A percentile compares a stretch with the other conserved stretches of the same genome.
Evolutionary conservation across 2,797 vertebrate genomes (phyloP).

Genomic region (Austrolebias charrua): DNA sequence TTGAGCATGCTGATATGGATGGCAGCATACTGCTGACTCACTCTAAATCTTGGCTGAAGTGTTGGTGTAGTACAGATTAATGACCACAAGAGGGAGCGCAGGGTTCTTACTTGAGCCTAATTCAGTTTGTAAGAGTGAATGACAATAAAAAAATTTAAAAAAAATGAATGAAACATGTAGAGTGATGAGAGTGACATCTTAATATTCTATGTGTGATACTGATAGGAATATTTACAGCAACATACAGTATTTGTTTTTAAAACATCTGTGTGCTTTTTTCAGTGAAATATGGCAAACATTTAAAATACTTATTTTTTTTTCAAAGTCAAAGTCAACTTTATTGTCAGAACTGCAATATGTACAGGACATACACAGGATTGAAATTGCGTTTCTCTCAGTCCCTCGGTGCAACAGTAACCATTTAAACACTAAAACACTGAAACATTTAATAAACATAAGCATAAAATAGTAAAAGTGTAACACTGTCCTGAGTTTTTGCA

Average conservation of each 20-base stretch:
- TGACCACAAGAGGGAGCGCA: conserved; percentile 77
- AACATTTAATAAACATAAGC: no score
- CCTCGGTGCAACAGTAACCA: no score
- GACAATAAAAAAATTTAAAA: conserved; percentile 17
- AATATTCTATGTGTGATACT: background rate
- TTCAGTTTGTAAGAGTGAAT: conserved; percentile 14
- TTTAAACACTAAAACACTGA: no score
- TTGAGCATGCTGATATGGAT: conserved; percentile 30
- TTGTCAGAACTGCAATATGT: no score
- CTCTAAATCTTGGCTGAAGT: conserved; percentile 55
- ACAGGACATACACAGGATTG: no score
- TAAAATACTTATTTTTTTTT: no score
- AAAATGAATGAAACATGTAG: conserved; percentile 37
- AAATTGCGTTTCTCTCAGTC: no score
- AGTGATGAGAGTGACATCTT: conserved; percentile 19
- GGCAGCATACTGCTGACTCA: conserved; percentile 75
- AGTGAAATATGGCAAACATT: no score
- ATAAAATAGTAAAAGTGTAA: no score
- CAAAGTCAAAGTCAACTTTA: no score
- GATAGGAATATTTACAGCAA: background rate
- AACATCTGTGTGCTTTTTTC: no score
- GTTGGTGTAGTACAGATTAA: conserved; percentile 60
- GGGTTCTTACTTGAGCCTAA: conserved; percentile 38
- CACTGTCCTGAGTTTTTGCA: no score
- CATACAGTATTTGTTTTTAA: conserved; percentile 6